Conservation (phyloP, 2,888 invertebrate genomes). For the Drosophila neonasuta region DNA sequence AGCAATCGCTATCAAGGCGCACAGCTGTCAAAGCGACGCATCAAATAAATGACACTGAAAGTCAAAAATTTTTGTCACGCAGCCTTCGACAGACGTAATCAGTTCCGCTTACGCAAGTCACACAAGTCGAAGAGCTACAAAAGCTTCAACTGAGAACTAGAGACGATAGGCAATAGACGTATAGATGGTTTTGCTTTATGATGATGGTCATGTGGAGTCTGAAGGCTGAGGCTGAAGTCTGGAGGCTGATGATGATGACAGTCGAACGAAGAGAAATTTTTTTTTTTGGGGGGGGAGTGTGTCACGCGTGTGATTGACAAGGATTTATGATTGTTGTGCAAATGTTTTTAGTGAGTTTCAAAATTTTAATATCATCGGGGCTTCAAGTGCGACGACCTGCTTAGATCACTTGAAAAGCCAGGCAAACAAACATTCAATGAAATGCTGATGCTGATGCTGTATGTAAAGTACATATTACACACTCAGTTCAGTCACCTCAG, state of each 20-base stretch:
- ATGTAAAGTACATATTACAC: slow-evolving; percentile 73
- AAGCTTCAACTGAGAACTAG: slow-evolving; percentile 57
- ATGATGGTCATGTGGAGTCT: slow-evolving; percentile 36
- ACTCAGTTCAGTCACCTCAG: slow-evolving; percentile 66
- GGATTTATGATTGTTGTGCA: slow-evolving; percentile 76
- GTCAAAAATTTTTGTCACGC: slow-evolving; percentile 72
- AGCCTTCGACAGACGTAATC: slow-evolving; percentile 66
- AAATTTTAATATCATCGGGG: slow-evolving; percentile 62
- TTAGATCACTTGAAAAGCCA: slow-evolving; percentile 41
- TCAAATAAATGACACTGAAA: slow-evolving; percentile 69
- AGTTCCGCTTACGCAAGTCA: slow-evolving; percentile 73
- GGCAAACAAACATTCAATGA: slow-evolving; percentile 40
- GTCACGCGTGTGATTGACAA: slow-evolving; percentile 78
- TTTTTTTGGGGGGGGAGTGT: slow-evolving; percentile 32
- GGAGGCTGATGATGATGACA: slow-evolving; percentile 65
- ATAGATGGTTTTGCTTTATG: slow-evolving; percentile 19
- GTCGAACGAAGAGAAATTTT: slow-evolving; percentile 27
- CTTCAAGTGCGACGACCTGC: slow-evolving; percentile 63
- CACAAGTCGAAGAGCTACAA: slow-evolving; percentile 24
- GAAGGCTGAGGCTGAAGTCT: slow-evolving; percentile 3
- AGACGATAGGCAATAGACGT: slow-evolving; percentile 38
- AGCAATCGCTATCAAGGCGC: slow-evolving; percentile 53
- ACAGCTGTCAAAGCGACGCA: slow-evolving; percentile 65
- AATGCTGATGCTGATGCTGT: slow-evolving; percentile 29
- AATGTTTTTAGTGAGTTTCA: slow-evolving; percentile 60